Conservation (phyloP, 1,140 invertebrate genomes). For the Thaumatotibia leucotreta region DNA sequence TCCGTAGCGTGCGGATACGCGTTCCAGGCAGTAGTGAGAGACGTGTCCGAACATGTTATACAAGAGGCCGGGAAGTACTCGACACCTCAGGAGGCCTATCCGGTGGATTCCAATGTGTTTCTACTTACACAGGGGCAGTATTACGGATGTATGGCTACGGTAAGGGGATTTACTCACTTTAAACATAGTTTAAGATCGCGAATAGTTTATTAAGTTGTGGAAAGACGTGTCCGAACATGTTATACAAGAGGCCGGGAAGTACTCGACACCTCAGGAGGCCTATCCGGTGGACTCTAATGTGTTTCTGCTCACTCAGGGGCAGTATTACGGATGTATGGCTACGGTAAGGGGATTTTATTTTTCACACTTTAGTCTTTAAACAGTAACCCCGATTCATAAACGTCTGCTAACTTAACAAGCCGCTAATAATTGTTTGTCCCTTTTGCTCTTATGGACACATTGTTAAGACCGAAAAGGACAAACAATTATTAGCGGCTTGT, state of each 20-base stretch:
- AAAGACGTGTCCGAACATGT: conserved; percentile 75
- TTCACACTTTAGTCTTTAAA: too few species aligned
- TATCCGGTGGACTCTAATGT: conserved; percentile 82
- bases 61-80: conserved; percentile 58
- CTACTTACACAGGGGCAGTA: conserved; percentile 84
- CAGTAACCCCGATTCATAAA: too few species aligned
- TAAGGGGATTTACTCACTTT: conserved; percentile 50
- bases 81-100: conserved; percentile 85
- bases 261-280: conserved; percentile 81
- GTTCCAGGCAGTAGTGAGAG: conserved; percentile 80
- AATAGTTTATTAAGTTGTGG: too few species aligned
- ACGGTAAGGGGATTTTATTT: conserved; percentile 78
- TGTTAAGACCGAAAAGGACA: too few species aligned
- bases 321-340: conserved; percentile 88
- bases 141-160: conserved; percentile 88
- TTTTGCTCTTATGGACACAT: too few species aligned
- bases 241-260: conserved; percentile 56
- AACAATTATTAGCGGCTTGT: too few species aligned
- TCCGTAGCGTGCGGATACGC: conserved; percentile 78
- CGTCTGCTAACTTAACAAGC: too few species aligned
- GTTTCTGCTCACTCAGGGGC: conserved; percentile 85
- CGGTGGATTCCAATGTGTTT: conserved; percentile 82
- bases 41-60: conserved; percentile 77
- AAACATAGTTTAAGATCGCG: background rate
- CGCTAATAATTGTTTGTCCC: too few species aligned